phyloP scores from a whole-genome alignment of 1,140 invertebrate species.

The Leptopilina clavipes region DNA sequence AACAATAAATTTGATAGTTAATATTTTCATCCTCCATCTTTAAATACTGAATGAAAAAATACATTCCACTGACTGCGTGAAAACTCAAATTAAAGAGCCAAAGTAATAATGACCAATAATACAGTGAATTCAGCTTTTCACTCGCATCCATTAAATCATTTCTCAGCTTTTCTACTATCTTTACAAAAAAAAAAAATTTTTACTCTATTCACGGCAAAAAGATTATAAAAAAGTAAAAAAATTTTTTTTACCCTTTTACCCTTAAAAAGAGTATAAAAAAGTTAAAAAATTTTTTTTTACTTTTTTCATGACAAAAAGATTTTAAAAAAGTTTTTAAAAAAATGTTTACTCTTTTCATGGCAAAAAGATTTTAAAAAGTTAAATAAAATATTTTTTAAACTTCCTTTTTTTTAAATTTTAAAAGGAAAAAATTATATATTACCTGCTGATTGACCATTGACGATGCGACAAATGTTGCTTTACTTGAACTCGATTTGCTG shows the following conservation, averaged over 20 bases:
- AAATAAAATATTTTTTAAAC: no score
- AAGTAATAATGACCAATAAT: conserved; percentile 61
- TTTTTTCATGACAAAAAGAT: no score
- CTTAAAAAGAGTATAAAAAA: no score
- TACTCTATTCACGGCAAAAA: background rate
- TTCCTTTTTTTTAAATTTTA: no score
- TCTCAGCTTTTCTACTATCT: conserved; percentile 65
- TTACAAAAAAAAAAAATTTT: conserved; percentile 34
- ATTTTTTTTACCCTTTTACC: no score
- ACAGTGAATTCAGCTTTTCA: conserved; percentile 56
- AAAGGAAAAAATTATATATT: no score
- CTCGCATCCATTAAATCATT: conserved; percentile 60
- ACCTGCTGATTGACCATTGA: background rate
- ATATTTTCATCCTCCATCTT: conserved; percentile 31
- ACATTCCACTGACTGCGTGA: conserved; percentile 62
- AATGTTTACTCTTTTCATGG: no score
- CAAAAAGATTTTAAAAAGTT: no score
- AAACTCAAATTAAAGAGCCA: conserved; percentile 63
- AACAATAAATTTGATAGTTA: background rate
- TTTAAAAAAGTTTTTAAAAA: no score
- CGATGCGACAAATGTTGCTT: background rate
- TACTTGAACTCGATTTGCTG: background rate
- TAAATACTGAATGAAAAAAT: conserved; percentile 53
- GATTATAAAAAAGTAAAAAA: no score
- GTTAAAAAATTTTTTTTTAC: no score